Evolutionary conservation across 92 coral and sea anemone species (phyloP), one percentile per base, ranked within the genome.

Genomic region (Porites lobata): DNA sequence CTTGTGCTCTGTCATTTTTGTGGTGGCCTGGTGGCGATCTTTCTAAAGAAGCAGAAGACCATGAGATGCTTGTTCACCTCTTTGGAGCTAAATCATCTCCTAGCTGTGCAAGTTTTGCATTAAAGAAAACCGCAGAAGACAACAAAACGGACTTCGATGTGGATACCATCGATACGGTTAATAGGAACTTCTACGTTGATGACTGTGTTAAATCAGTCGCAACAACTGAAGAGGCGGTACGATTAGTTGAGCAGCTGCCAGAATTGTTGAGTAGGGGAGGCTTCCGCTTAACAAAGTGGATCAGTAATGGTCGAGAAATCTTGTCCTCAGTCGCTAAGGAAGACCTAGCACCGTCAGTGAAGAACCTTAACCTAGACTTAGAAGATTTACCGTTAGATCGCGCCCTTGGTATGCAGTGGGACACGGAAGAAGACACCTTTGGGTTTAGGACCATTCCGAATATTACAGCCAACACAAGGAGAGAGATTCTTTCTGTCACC

Each of bases 71-170:
- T 1, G 85, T 66, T 1, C 90, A 77, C 66, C 59, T 79, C 1
- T 86, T 86, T 29, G 90, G 90, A 11, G 90, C 85, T 8, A 79
- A 86, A 1, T 69, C 79, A 0, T 79, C 91, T 6, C 91, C 91
- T 5, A n/a, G 85, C 20, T 80, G 86, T 19, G 64, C 82, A 4
- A 74, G 65, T 62, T 87, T 70, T 57, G 81, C 69, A 7, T 57
- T 87, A 4, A 47, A 79, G 21, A 80, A 57, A 51, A 75, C 91
- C 0, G 85, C 86, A 2, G 71, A 79, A 9, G 86, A 79, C 8
- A 50, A 50, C 52, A 8, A 61, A 2, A 67, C 47, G 17, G 84
- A 84, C 6, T 79, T 53, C 54, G 57, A 70, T 6, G 59, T 69
- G 1, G 65, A 62, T 18, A 71, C 56, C 53, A 69, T 56, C 0